Evolutionary conservation across 2,888 invertebrate species (phyloP).

Genomic region (Drosophila subquinaria): DNA sequence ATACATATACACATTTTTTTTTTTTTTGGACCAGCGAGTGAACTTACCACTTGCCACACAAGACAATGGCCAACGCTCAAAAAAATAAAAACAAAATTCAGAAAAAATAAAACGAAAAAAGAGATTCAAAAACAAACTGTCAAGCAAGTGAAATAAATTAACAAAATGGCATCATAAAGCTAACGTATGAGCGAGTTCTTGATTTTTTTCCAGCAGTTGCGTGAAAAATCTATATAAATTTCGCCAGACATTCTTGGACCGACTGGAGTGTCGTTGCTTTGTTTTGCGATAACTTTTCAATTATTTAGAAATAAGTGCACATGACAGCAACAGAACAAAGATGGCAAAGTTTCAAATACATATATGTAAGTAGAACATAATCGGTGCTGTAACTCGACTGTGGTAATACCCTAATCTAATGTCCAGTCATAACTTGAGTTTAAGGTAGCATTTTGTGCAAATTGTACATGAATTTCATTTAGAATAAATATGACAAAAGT

Average conservation of each 20-base stretch:
- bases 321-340: constrained; percentile 63
- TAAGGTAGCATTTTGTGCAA: neutral
- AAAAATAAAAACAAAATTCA: constrained; percentile 26
- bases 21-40: constrained; percentile 24
- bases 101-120: constrained; percentile 28
- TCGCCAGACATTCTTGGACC: constrained; percentile 34
- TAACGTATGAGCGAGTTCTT: constrained; percentile 74
- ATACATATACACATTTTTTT: constrained; percentile 23
- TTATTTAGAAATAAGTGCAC: constrained; percentile 77
- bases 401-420: constrained; percentile 34
- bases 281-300: constrained; percentile 71
- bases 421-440: neutral
- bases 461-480: constrained; percentile 6
- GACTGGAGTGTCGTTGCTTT: constrained; percentile 32
- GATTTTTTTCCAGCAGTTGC: constrained; percentile 58
- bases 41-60: constrained; percentile 31
- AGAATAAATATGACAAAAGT: neutral
- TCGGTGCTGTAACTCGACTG: constrained; percentile 19
- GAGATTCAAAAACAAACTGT: constrained; percentile 66
- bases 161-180: constrained; percentile 78
- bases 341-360: constrained; percentile 37
- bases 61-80: constrained; percentile 59
- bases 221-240: constrained; percentile 26
- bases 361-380: neutral
- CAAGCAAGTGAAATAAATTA: constrained; percentile 80